Base-by-base conservation (phyloP, 1,140 invertebrate species). In the Lycorma delicatula region DNA sequence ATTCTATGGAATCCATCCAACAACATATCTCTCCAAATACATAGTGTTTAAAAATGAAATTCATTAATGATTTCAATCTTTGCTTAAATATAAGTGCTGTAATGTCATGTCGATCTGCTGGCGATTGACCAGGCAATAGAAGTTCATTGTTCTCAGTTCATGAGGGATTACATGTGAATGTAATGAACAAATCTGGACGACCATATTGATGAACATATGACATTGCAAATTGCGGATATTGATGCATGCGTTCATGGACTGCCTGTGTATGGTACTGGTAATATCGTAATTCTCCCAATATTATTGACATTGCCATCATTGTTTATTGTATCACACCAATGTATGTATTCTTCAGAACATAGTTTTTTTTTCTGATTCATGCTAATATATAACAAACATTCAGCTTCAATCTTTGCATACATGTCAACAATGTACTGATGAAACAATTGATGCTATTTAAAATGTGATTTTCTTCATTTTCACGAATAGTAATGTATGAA, bases 141-240 rank as follows among this genome's bases (percentile, higher is more conserved):
- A 67, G 63, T 47, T 68, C 38, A 49, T 46, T 60, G 18, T 71
- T 69, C 66, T 71, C 68, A 23, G 23, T 34, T 67, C 67, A 72
- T 34, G 65, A 64, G 0, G 72, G 71, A 64, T 78, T 79, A 51
- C 68, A 73, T 13, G 77, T 79, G 25, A 79, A 72, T 25, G 53
- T 60, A 18, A 60, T 60, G 41, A 60, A 78, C 3, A 74, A 48
- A 57, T 62, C 44, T 54, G 54, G 31, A 23, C 38, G 22, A 18
- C 60, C 51, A 12, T 41, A 54, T 18, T 23, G 3, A 13, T 38
- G 41, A 31, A 56, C 54, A 48, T 47, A 56, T 18, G 41, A 26
- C 28, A 56, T 41, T 9, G 52, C 52, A 44, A 41, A 34, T 26
- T 27, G 27, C 16, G 20, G 47, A 23, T 58, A 57, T 46, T 58